Evolutionary conservation across 2,797 vertebrate species (phyloP), one percentile per base, ranked within the genome.

Genomic region (Periparus ater): DNA sequence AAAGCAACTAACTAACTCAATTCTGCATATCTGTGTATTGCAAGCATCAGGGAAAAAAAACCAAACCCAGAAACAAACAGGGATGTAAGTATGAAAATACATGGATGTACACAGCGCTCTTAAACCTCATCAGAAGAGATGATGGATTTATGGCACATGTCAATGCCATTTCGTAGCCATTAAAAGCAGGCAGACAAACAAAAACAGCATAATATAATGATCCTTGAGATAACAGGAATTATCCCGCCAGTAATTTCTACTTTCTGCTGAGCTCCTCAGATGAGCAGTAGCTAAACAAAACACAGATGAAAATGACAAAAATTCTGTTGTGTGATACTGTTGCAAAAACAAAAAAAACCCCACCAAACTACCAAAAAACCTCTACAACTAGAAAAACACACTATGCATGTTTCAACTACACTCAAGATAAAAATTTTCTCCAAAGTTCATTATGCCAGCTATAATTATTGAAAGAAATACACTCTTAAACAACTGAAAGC

Each of bases 331-430:
- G 18, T 34, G 4, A 5, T 53, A 21, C 23, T 38, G 14, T 26
- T 91, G 55, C 8, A 34, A 62, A 73, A 83, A 11, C 2, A 68
- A n/a, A 68, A 91, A n/a, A 2, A 26, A 23, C 13, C 6, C 2
- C 8, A 18, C 3, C 3, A 47, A 77, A n/a, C 16, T 30, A 57
- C 9, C 3, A 65, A 51, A 68, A 55, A 40, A 42, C 0, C 0
- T 13, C 13, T 45, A 60, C 38, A 74, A 36, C 1, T n/a, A 89
- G 53, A 50, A 78, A 68, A 73, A 3, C 17, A 63, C 4, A 38
- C 6, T 17, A 10, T 0, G 3, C 20, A 21, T 8, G 8, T 66
- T 84, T 88, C n/a, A 22, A 30, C 7, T 54, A 61, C 13, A 66
- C 6, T 50, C 27, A 36, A 68, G 21, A 17, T 51, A 47, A 76